Evolutionary conservation across 2,888 invertebrate species (phyloP).

Genomic region (Zeuzera pyrina): DNA sequence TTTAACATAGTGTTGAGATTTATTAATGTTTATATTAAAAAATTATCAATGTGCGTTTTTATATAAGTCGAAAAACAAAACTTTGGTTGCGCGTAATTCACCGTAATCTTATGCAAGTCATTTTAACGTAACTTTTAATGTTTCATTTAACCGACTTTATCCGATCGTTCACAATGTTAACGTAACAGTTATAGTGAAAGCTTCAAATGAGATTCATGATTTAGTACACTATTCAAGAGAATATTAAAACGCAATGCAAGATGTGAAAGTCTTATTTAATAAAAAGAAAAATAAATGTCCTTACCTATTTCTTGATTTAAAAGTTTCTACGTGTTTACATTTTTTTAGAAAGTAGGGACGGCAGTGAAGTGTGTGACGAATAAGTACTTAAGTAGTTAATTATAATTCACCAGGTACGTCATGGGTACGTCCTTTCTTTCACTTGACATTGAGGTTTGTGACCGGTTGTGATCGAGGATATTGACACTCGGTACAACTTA

Average conservation of each 20-base stretch:
- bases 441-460: conserved; percentile 61
- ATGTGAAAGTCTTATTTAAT: background rate
- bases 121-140: conserved; percentile 40
- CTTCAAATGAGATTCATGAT: conserved; percentile 26
- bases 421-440: conserved; percentile 50
- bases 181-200: conserved; percentile 49
- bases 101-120: conserved; percentile 58
- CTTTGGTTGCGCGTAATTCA: background rate
- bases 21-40: background rate
- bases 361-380: too few relatives aligned
- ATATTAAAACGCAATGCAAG: background rate
- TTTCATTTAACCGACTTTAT: conserved; percentile 1
- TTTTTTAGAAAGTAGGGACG: conserved; percentile 15
- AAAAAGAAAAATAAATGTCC: background rate
- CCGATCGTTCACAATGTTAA: background rate
- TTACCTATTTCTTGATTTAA: background rate
- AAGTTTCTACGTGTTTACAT: background rate
- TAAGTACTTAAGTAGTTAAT: conserved; percentile 21
- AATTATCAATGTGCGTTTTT: background rate
- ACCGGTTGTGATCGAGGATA: conserved; percentile 46
- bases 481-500: too few relatives aligned
- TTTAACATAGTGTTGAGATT: background rate
- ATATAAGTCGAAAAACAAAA: background rate
- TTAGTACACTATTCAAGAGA: background rate
- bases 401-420: conserved; percentile 37